Conservation (phyloP, 2,113 vertebrate genomes). For the Herpailurus yagouaroundi region DNA sequence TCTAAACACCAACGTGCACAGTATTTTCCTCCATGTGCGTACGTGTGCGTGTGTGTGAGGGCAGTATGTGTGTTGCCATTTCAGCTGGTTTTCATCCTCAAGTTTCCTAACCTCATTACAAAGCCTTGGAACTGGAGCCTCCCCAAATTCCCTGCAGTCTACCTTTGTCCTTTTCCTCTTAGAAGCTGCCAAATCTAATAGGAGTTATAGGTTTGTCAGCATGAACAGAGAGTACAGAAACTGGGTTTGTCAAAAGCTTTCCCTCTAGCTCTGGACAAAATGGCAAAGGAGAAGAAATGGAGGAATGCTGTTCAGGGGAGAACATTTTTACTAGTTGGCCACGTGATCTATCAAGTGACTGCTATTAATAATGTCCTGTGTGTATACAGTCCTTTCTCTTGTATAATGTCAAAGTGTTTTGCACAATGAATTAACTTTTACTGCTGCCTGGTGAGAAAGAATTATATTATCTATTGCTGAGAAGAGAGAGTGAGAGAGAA, state of each 20-base stretch:
- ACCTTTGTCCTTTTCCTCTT: not conserved
- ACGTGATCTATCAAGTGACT: not conserved
- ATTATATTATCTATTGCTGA: not conserved
- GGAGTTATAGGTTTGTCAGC: not conserved
- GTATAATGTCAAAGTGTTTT: slow-evolving; percentile 40
- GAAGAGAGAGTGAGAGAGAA: not conserved
- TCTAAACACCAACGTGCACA: not conserved
- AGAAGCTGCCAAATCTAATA: slow-evolving; percentile 10
- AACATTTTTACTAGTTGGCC: not conserved
- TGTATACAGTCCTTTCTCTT: not conserved
- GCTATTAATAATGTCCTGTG: not conserved
- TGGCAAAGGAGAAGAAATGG: not conserved
- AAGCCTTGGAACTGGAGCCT: not conserved
- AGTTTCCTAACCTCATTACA: slow-evolving; percentile 20
- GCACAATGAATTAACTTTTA: not conserved
- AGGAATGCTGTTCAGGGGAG: not conserved
- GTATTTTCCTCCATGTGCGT: not conserved
- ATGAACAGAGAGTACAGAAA: not conserved
- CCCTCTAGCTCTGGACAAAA: not conserved
- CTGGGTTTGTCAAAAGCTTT: not conserved
- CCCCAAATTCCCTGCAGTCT: not conserved
- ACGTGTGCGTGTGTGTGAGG: not conserved
- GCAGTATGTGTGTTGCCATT: not conserved
- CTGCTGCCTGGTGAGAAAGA: not conserved
- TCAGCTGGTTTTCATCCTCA: not conserved